Evolutionary conservation across 2,113 vertebrate species (phyloP), one percentile per base, ranked within the genome.

Genomic region (Siniperca knerii): DNA sequence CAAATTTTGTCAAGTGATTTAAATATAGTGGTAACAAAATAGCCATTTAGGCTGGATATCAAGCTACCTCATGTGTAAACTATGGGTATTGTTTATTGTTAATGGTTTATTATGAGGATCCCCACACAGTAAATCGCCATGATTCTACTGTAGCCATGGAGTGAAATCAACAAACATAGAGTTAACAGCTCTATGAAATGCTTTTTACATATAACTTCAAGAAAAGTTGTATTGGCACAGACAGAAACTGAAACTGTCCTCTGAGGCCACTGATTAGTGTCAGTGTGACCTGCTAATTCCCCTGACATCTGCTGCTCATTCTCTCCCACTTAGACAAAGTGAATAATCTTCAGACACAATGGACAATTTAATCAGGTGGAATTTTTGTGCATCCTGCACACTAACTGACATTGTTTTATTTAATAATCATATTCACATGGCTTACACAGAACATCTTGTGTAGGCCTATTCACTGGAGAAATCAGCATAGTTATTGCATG

Each of bases 281-380:
- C 70, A 57, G 29, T 54, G 20, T 81, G 81, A 72, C 64, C 86
- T 35, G 40, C 46, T 87, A 80, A 83, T 58, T 79, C 83, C 46
- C 37, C 7, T 60, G 87, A 71, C 85, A 90, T 91, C 85, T 46
- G 65, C 81, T 82, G 2, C 85, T 90, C 87, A 77, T 88, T 80
- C 70, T 90, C 80, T 62, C 65, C 80, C 79, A 75, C 80, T 92
- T 83, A 83, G 44, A 82, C 87, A 86, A 87, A 92, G 84, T 55
- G 84, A 83, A 91, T 83, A 50, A 85, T 91, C 85, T 71, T 83
- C 64, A 85, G 79, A 88, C 76, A 90, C 90, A 89, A 85, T 77
- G 67, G 70, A 75, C 57, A 77, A 20, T 87, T 61, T 79, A 84
- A 84, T 90, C 71, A 82, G 68, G 64, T 48, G 72, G 66, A 77